Evolutionary conservation across 2,797 vertebrate genomes (phyloP).

Genomic region (Sebastiscus tertius): DNA sequence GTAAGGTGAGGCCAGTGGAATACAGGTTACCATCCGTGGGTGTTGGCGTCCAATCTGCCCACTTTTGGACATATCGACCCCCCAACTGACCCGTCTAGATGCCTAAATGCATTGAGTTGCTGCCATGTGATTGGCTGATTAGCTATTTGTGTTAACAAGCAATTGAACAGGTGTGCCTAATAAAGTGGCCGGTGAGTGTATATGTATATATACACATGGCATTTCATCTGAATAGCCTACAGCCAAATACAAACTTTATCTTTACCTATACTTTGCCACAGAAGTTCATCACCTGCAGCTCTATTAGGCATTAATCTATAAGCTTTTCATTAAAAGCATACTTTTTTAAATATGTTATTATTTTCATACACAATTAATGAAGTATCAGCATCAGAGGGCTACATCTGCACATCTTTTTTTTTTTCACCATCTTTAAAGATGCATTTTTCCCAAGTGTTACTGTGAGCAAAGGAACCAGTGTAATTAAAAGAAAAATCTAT

Average conservation of each 20-base stretch:
- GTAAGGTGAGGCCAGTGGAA: not conserved
- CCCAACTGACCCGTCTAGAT: not conserved
- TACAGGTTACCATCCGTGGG: not conserved
- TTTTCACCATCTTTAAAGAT: not conserved
- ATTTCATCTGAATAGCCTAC: not conserved
- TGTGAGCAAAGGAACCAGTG: not conserved
- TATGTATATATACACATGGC: not conserved
- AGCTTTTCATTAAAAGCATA: not conserved
- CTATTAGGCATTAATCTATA: not conserved
- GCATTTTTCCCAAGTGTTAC: not conserved
- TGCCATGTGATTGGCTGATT: too few relatives aligned
- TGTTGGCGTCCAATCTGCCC: not conserved
- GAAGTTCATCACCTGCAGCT: not conserved
- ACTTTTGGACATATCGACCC: not conserved
- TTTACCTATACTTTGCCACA: not conserved
- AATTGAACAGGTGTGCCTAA: too few relatives aligned
- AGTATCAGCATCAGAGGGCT: not conserved
- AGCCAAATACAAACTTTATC: not conserved
- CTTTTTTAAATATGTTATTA: not conserved
- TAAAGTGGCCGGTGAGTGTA: too few relatives aligned
- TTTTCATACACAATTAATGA: not conserved
- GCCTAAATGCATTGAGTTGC: too few relatives aligned
- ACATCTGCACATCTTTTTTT: not conserved
- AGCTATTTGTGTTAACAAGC: too few relatives aligned
- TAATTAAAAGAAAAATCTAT: constrained; percentile 33